phyloP scores from a whole-genome alignment of 2,113 vertebrate genomes.

The Tetrax tetrax region DNA sequence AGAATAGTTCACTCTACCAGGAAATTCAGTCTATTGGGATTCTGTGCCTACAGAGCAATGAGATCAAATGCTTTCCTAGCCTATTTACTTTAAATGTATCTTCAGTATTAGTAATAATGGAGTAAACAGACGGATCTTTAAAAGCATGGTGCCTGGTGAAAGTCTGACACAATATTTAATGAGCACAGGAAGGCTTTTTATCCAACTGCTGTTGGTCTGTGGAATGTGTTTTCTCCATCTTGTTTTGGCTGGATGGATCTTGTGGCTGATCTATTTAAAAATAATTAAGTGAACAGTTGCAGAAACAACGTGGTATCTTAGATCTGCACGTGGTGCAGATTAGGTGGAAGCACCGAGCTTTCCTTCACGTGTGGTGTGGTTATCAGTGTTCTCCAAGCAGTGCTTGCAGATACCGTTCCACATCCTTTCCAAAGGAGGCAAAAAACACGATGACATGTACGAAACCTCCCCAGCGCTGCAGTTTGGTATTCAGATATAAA shows the following conservation, averaged over 20 bases:
- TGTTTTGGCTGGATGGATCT: constrained; percentile 37
- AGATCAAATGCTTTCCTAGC: constrained; percentile 59
- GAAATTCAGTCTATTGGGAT: not conserved
- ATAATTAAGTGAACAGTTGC: constrained; percentile 2
- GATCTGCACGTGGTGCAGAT: not conserved
- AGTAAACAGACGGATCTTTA: constrained; percentile 34
- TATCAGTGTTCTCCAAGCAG: not conserved
- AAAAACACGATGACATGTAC: not conserved
- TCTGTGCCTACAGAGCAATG: not conserved
- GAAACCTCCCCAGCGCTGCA: not conserved
- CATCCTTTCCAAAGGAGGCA: not conserved
- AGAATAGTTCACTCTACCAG: not conserved
- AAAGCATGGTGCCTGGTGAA: constrained; percentile 16
- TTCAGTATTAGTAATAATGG: constrained; percentile 34
- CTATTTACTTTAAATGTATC: constrained; percentile 56
- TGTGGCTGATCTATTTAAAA: constrained; percentile 27
- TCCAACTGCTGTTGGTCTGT: not conserved
- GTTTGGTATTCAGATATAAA: not conserved
- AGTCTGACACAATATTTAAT: constrained; percentile 40
- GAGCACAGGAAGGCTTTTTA: not conserved
- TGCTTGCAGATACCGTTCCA: not conserved
- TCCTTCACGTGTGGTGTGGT: not conserved
- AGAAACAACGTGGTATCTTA: not conserved
- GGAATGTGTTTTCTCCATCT: constrained; percentile 42
- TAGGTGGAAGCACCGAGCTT: not conserved